A percentile compares a stretch with the other conserved stretches of the same genome.
These are phyloP conservation scores for Ianthella basta DNA, from an alignment of 37 sponge, comb jelly and placozoan species.

Conservation along the genomic window DNA sequence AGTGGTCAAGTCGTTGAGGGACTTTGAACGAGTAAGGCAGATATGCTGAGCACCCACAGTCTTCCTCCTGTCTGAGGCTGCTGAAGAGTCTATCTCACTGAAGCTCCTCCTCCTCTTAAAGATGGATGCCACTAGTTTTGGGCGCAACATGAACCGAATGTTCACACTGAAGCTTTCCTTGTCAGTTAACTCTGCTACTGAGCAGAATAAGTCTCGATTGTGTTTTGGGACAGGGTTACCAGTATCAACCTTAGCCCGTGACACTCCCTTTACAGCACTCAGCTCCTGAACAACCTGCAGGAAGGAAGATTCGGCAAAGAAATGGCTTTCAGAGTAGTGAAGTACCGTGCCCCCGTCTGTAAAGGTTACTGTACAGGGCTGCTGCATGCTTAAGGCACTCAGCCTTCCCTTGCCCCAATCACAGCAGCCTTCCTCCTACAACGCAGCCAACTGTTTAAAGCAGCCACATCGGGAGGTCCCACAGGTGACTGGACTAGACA, in stretches of 20 bases:
- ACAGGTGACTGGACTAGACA: no score
- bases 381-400: no score
- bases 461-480: no score
- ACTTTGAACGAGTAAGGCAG: no score
- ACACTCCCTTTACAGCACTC: background rate
- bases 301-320: background rate
- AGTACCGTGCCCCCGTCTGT: no score
- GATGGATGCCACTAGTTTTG: background rate
- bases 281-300: background rate
- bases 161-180: background rate
- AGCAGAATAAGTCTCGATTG: background rate
- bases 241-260: background rate
- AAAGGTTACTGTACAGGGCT: no score
- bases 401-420: no score
- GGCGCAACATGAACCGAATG: background rate
- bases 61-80: constrained; percentile 4
- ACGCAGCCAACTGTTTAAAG: no score
- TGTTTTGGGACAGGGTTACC: background rate
- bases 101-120: constrained; percentile 15
- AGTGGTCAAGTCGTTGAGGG: no score
- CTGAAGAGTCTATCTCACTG: background rate
- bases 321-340: background rate
- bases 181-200: background rate
- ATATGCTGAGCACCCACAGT: background rate
- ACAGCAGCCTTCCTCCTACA: no score